Evolutionary conservation across 2,797 vertebrate genomes (phyloP), one percentile per base, ranked within the genome.

Genomic region (Threskiornis aethiopicus): DNA sequence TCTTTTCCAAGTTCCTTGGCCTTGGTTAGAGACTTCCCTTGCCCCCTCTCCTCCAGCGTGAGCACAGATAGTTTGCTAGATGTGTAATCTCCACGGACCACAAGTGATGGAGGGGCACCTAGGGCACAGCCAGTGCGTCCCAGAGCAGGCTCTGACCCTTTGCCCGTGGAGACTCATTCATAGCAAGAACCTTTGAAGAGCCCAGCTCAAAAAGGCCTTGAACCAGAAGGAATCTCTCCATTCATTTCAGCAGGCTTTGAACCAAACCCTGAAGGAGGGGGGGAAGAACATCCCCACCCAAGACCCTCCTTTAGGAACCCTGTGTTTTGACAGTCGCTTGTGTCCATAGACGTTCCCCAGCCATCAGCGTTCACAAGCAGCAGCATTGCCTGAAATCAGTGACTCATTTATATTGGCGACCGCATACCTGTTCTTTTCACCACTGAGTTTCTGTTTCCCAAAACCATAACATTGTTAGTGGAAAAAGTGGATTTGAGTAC

Each of bases 371-470:
- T 87, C 82, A 66, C 54, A 80, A 86, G 76, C 18, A 7, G 83
- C 31, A 39, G 54, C 28, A 3, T 95, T 96, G 69, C 84, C 94
- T 91, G 71, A 76, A 96, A 62, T 88, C 79, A 79, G 81, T 51
- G 84, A 75, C 82, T 79, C 49, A 35, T 78, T 94, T 42, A 14
- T 65, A 16, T 39, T 82, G 89, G 81, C 5, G 9, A 94, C 94
- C 62, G 8, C 85, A 57, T 94, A 29, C 92, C 92, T 89, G 80
- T 93, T 94, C 73, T 96, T 97, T 97, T 96, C 97, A 96, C 89
- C 95, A 97, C 96, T 91, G 83, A 94, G 94, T 98, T 98, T 97
- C 97, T 97, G 95, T 98, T 98, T 98, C 97, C 94, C 91, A 19
- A 92, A 94, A 96, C 97, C 93, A 89, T 98, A 97, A 97, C 93